Base-by-base conservation (phyloP, 2,113 vertebrate genomes). In the Erythrolamprus reginae region DNA sequence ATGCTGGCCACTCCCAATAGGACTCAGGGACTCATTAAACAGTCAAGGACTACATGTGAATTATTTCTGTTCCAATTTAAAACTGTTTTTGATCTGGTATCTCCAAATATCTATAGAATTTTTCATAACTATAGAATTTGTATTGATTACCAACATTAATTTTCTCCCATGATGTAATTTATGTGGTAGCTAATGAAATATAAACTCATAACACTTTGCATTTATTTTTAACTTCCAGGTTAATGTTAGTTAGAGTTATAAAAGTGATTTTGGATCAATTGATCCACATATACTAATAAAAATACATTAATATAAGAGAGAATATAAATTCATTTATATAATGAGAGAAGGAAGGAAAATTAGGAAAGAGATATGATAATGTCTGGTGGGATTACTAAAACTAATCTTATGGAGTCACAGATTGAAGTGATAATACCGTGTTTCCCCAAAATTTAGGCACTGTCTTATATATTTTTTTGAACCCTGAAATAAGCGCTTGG, bases 121-220 rank as follows among this genome's bases (percentile, higher is more conserved):
- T 38, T 88, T 89, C 51, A 89, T 92, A 93, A 84, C 92, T 95
- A 84, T 87, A 93, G 84, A 94, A 91, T 87, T 93, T 90, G 91
- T 94, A 94, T 88, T 93, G 92, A 96, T 95, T 94, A 93, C 90
- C 93, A 93, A 89, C 89, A 86, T 93, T 89, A 94, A 1, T 91
- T 88, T 92, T 83, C 38, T 70, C 93, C 82, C 84, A 91, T 47
- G 89, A 84, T 90, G 82, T 95, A 93, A 94, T 94, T 94, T 38
- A 77, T 38, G 17, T 21, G 17, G 33, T 77, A 7, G 2, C n/a
- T 77, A 9, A 77, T 77, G 17, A 42, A 77, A 77, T 77, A 38
- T 93, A 93, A 92, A 88, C 9, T 93, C 90, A 90, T 77, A 92
- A 61, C 82, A 48, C n/a, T 28, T 0, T 0, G 84, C 87, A 47